phyloP scores from a whole-genome alignment of 64 coral and sea anemone species.

The Dendrophyllia cribrosa region DNA sequence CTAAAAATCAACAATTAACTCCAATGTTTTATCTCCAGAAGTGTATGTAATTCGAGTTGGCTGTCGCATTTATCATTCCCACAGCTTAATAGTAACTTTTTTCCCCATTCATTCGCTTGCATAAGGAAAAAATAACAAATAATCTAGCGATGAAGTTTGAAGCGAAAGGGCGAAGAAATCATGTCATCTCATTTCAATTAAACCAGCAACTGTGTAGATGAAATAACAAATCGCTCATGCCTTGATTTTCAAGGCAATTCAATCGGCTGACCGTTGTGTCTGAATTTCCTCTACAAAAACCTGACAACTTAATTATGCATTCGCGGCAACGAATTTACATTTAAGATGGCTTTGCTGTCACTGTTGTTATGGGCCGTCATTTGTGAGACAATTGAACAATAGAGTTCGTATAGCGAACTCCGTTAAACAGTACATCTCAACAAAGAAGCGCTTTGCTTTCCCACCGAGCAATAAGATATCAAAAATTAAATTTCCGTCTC shows the following conservation, averaged over 20 bases:
- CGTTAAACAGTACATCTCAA: constrained; percentile 15
- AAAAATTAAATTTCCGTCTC: neutral
- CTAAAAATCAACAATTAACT: neutral
- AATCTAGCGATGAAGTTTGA: neutral
- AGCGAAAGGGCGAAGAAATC: neutral
- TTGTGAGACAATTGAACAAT: constrained; percentile 19
- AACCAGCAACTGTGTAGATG: neutral
- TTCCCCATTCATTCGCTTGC: neutral
- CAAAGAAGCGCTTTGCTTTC: neutral
- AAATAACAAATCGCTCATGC: neutral
- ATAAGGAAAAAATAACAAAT: neutral
- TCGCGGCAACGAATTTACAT: constrained; percentile 72
- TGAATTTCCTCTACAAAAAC: constrained; percentile 34
- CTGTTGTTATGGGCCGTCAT: constrained; percentile 26
- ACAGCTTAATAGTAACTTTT: neutral
- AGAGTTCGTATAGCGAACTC: neutral
- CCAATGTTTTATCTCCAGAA: neutral
- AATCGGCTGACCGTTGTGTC: constrained; percentile 17
- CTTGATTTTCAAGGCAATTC: neutral
- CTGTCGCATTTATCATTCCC: neutral
- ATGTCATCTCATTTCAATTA: neutral
- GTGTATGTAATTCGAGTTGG: neutral
- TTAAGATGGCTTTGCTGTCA: constrained; percentile 32
- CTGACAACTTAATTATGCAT: constrained; percentile 73
- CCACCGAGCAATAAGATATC: neutral